These are phyloP conservation scores for Hyppa rectilinea DNA, from an alignment of 2,888 invertebrate genomes.

Conservation along the genomic window DNA sequence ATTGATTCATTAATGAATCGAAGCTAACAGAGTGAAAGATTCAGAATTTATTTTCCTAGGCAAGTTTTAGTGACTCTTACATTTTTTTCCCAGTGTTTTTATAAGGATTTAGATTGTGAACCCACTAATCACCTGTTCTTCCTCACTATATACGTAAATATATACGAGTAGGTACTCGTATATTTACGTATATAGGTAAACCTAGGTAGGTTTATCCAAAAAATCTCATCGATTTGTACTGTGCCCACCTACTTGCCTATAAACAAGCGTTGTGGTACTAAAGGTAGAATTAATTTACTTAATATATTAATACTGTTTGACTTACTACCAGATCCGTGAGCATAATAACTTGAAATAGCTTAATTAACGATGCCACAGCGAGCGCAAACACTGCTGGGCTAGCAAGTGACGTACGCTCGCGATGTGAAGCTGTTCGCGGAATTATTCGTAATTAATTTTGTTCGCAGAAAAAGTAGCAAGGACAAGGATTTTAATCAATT, in stretches of 20 bases:
- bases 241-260: neutral
- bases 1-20: neutral
- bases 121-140: neutral
- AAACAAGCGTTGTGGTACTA: neutral
- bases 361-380: constrained; percentile 66
- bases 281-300: constrained; percentile 10
- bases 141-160: too few species aligned
- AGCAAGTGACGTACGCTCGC: constrained; percentile 39
- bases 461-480: neutral
- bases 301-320: constrained; percentile 32
- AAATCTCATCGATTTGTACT: neutral
- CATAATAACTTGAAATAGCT: constrained; percentile 64
- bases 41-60: neutral
- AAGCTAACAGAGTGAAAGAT: neutral
- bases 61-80: neutral
- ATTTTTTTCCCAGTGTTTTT: neutral
- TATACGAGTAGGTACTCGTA: too few species aligned
- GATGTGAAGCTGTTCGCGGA: neutral
- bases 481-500: neutral
- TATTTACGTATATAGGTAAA: too few species aligned
- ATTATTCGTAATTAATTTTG: neutral
- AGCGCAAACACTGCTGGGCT: constrained; percentile 43
- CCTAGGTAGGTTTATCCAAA: neutral
- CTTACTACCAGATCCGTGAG: constrained; percentile 55
- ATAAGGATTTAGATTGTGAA: neutral